Percentiles rank a stretch among this genome's conserved stretches.
phyloP scores from a whole-genome alignment of 2,113 vertebrate species.

The Strigops habroptila region DNA sequence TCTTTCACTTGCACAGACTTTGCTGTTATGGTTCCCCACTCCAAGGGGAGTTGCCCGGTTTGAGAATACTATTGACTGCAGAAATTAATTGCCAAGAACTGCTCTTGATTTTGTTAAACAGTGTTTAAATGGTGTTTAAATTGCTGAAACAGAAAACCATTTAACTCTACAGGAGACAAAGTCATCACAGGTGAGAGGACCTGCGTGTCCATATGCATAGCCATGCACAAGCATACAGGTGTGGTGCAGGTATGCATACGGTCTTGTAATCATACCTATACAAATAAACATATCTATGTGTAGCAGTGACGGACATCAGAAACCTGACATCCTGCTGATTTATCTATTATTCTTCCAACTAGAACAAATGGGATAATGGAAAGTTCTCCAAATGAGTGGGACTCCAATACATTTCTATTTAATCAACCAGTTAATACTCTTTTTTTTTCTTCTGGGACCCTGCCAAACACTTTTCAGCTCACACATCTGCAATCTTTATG shows the following conservation, averaged over 20 bases:
- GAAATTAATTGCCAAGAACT: conserved; percentile 73
- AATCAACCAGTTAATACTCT: conserved; percentile 39
- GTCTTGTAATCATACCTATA: neutral
- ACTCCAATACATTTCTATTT: conserved; percentile 48
- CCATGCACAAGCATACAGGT: neutral
- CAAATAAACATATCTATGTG: accelerated
- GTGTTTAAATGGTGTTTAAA: conserved; percentile 61
- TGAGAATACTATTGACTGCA: conserved; percentile 69
- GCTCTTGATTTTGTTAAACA: conserved; percentile 71
- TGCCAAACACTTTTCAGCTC: conserved; percentile 62
- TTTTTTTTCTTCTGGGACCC: conserved; percentile 40
- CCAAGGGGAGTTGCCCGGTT: conserved; percentile 73
- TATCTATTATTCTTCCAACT: conserved; percentile 35
- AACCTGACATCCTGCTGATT: conserved; percentile 7
- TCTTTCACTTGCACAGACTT: conserved; percentile 62
- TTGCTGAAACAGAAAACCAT: conserved; percentile 70
- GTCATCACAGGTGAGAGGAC: neutral
- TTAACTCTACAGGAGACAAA: conserved; percentile 54
- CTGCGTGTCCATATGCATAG: accelerated
- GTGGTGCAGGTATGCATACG: accelerated
- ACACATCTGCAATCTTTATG: conserved; percentile 60
- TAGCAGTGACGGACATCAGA: neutral
- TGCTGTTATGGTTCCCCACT: conserved; percentile 65
- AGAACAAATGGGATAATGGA: conserved; percentile 37
- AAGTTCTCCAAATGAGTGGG: conserved; percentile 52